Conservation (phyloP, 2,113 vertebrate genomes). For the Plectropomus leopardus region DNA sequence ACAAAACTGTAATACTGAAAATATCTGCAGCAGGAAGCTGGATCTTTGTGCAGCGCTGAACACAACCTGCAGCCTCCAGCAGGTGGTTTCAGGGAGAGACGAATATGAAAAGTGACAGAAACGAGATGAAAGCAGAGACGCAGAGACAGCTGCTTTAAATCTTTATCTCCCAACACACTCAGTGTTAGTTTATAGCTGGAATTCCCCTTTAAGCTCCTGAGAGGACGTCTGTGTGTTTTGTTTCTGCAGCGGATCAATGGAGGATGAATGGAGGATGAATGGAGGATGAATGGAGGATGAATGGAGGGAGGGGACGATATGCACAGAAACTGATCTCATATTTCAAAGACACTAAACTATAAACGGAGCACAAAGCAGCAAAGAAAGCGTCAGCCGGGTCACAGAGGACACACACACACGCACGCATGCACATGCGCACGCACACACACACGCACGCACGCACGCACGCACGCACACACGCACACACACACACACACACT, state of each 20-base stretch:
- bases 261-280: slow-evolving; percentile 35
- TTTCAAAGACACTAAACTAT: slow-evolving; percentile 78
- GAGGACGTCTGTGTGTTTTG: slow-evolving; percentile 54
- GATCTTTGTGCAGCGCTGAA: no score
- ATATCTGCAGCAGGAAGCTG: no score
- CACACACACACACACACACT: no score
- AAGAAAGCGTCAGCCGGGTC: background rate
- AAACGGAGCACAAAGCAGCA: slow-evolving; percentile 35
- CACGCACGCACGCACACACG: no score
- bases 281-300: slow-evolving; percentile 39
- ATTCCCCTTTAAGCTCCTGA: slow-evolving; percentile 69
- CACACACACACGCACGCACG: no score
- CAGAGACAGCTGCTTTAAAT: background rate
- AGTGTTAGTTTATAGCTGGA: slow-evolving; percentile 43
- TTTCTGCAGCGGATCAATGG: slow-evolving; percentile 39
- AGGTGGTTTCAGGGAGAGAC: no score
- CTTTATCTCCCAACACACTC: background rate
- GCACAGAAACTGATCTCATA: slow-evolving; percentile 66
- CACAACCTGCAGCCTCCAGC: no score
- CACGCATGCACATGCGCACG: no score
- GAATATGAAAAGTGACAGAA: background rate
- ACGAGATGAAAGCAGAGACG: background rate
- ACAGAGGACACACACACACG: background rate
- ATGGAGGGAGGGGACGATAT: slow-evolving; percentile 70
- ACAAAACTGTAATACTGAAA: no score